Evolutionary conservation across 2,888 invertebrate species (phyloP).

Genomic region (Zhengitettix transpicula): DNA sequence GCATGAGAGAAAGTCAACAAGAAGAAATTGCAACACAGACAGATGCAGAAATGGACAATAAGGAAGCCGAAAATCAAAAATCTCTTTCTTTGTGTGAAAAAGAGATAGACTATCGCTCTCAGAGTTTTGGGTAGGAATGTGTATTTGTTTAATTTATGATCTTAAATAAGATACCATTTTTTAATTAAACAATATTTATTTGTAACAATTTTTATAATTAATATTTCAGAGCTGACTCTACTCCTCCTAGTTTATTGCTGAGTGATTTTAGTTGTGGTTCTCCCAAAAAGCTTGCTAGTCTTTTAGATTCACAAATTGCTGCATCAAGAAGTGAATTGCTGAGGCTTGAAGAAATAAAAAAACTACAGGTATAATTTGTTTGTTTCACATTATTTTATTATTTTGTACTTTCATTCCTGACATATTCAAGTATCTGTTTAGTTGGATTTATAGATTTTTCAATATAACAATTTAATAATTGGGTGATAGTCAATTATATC

Average conservation of each 20-base stretch:
- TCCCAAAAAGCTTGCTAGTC: conserved; percentile 18
- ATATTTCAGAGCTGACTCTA: conserved; percentile 19
- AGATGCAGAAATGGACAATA: conserved; percentile 6
- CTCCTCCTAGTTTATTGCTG: conserved; percentile 19
- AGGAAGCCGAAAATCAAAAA: conserved; percentile 8
- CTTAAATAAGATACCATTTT: background rate
- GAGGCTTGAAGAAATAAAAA: conserved; percentile 19
- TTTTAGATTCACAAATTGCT: conserved; percentile 16
- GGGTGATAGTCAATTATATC: too few species aligned
- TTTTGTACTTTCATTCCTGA: too few species aligned
- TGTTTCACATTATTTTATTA: too few species aligned
- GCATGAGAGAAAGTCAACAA: background rate
- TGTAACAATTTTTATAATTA: background rate
- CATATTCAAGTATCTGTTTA: too few species aligned
- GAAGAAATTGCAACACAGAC: conserved; percentile 8
- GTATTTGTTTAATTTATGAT: background rate
- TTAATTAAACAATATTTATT: background rate
- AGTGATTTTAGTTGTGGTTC: conserved; percentile 19
- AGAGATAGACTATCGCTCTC: conserved; percentile 13
- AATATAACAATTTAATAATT: too few species aligned
- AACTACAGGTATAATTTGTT: conserved; percentile 17
- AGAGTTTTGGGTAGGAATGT: conserved; percentile 16
- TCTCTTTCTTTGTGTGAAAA: conserved; percentile 7
- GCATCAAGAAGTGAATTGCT: conserved; percentile 18
- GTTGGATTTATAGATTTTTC: too few species aligned